Percentiles rank a stretch among this genome's conserved stretches.
These are phyloP conservation scores for Pinna nobilis DNA, from an alignment of 1,140 invertebrate genomes.

Conservation along the genomic window DNA sequence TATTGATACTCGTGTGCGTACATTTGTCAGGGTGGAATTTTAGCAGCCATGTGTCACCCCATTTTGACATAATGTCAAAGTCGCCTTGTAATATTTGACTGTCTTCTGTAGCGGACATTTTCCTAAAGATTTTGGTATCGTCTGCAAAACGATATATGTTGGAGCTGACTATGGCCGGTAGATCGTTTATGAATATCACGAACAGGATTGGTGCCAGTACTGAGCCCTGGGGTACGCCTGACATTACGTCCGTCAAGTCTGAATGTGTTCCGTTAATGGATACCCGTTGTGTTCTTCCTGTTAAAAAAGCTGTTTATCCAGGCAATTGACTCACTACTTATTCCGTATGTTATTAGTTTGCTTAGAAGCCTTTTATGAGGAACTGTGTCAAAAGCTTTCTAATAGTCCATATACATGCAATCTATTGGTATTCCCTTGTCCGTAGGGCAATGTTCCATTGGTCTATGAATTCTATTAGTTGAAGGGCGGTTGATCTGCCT, in stretches of 20 bases:
- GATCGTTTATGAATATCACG: conserved; percentile 48
- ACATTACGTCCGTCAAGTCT: conserved; percentile 21
- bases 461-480: conserved; percentile 16
- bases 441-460: conserved; percentile 4
- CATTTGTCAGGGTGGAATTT: conserved; percentile 34
- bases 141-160: conserved; percentile 40
- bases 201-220: conserved; percentile 51
- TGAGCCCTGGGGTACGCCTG: conserved; percentile 50
- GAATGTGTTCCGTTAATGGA: conserved; percentile 32
- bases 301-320: conserved; percentile 41
- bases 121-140: conserved; percentile 36
- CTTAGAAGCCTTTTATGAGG: conserved; percentile 14
- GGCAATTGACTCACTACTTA: background rate
- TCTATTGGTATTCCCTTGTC: background rate
- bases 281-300: conserved; percentile 30
- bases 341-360: background rate
- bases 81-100: conserved; percentile 19
- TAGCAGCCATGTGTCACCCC: conserved; percentile 28
- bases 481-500: conserved; percentile 22
- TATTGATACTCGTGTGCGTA: too few relatives aligned
- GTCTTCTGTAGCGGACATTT: background rate
- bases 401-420: conserved; percentile 10
- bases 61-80: background rate
- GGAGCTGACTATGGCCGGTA: conserved; percentile 18
- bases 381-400: conserved; percentile 18